These are phyloP conservation scores for Okapia johnstoni DNA, from an alignment of 2,113 vertebrate genomes.

Conservation along the genomic window DNA sequence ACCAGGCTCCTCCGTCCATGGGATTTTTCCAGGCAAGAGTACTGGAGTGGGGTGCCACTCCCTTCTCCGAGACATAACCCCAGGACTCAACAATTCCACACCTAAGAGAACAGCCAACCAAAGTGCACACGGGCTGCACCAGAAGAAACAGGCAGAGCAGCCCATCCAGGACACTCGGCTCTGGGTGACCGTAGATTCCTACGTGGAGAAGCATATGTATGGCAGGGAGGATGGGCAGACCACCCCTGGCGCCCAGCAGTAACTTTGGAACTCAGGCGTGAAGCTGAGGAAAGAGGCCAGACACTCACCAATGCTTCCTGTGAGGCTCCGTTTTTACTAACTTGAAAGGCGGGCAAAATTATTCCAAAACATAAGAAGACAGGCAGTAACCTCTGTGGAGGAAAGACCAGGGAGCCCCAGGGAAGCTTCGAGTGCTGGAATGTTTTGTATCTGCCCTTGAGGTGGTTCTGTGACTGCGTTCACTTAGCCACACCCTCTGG, in stretches of 20 bases:
- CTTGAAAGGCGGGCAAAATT: not conserved
- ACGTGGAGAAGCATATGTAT: fast-evolving
- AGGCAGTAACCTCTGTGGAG: not conserved
- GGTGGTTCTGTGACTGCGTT: not conserved
- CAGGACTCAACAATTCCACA: fast-evolving
- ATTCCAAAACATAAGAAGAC: not conserved
- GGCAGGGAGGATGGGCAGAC: not conserved
- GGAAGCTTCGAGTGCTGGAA: not conserved
- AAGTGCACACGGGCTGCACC: not conserved
- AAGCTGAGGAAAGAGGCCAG: not conserved
- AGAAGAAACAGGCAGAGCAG: fast-evolving
- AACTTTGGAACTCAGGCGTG: fast-evolving
- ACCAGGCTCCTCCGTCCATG: no score
- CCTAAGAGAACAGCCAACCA: fast-evolving
- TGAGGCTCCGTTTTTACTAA: fast-evolving
- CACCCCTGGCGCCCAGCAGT: fast-evolving
- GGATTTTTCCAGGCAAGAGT: no score
- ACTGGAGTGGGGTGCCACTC: no score
- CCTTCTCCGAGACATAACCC: no score
- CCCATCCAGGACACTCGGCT: not conserved
- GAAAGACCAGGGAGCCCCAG: fast-evolving
- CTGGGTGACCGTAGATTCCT: fast-evolving
- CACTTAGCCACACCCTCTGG: not conserved
- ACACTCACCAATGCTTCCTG: fast-evolving
- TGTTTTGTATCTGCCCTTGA: not conserved